Percentiles rank a stretch among this genome's conserved stretches.
These are phyloP conservation scores for Montipora foliosa DNA, from an alignment of 64 coral and sea anemone genomes.

Conservation along the genomic window DNA sequence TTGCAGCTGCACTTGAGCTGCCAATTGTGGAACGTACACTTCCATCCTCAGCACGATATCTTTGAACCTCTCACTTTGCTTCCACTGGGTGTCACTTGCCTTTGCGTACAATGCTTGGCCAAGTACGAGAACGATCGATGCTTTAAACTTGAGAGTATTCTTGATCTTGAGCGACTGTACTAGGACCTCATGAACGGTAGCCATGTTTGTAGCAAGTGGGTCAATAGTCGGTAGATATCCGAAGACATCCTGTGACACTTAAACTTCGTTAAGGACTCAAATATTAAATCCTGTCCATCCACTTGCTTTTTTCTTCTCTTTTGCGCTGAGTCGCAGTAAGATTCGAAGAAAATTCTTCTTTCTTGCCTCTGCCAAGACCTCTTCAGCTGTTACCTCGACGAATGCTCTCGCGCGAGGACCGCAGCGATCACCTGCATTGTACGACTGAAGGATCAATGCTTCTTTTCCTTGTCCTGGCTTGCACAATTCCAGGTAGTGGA, in stretches of 20 bases:
- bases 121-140: constrained; percentile 24
- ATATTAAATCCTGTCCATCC: constrained; percentile 74
- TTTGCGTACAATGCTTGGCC: constrained; percentile 67
- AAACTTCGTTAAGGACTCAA: constrained; percentile 46
- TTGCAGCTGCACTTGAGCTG: constrained; percentile 30
- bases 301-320: constrained; percentile 21
- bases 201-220: constrained; percentile 34
- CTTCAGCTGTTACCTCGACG: constrained; percentile 25
- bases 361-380: constrained; percentile 45
- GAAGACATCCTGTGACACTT: constrained; percentile 60
- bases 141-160: constrained; percentile 42
- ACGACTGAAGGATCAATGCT: constrained; percentile 58
- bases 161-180: constrained; percentile 4
- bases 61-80: constrained; percentile 48
- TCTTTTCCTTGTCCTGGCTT: constrained; percentile 52
- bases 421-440: constrained; percentile 62
- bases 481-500: background rate
- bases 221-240: constrained; percentile 48
- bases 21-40: constrained; percentile 53
- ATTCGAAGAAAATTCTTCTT: constrained; percentile 61
- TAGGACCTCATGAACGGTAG: constrained; percentile 40
- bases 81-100: constrained; percentile 48
- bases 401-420: constrained; percentile 13
- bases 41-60: constrained; percentile 56
- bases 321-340: constrained; percentile 63